Base-by-base conservation (phyloP, 2,797 vertebrate species). In the Hydrophis major region DNA sequence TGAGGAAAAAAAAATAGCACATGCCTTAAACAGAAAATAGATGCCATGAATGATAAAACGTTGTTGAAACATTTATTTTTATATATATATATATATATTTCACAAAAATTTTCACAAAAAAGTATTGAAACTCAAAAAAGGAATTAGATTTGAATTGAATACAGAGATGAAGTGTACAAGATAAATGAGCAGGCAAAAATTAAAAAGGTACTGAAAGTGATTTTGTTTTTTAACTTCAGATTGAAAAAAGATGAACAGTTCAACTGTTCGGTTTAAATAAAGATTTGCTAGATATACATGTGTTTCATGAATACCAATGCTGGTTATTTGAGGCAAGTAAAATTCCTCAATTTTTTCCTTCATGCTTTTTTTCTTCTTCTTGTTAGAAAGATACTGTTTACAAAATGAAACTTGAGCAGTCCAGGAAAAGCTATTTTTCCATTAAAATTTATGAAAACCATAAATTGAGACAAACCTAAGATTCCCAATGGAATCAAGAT, bases 401-500 rank as follows among this genome's bases (percentile, higher is more conserved):
- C 97, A 97, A 97, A 98, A 98, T 97, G 97, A 97, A 98, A 98
- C 97, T 95, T 97, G 96, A 97, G 97, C 97, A 98, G 96, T 98
- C 95, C 97, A 97, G 97, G 98, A 98, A 98, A 98, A 98, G 96
- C 97, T 97, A 97, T 98, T 98, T 98, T 97, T 96, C 97, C 97
- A 98, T 97, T 98, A 98, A 96, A 93, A 97, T 98, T 98, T 98
- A 98, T 97, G 98, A 98, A 98, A 98, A 97, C 96, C 97, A 97
- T 97, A 97, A 97, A 97, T 96, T 97, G 96, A 97, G 97, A 96
- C 96, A 97, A 97, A 98, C 97, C 97, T 97, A 98, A 98, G 98
- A 98, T 98, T 98, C 97, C 97, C 97, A 98, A 98, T 96, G 97
- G 98, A 98, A 98, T 98, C 98, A 98, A 98, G 97, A 98, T 98